Base-by-base conservation (phyloP, 2,888 invertebrate species). In the Sthenelais limicola region DNA sequence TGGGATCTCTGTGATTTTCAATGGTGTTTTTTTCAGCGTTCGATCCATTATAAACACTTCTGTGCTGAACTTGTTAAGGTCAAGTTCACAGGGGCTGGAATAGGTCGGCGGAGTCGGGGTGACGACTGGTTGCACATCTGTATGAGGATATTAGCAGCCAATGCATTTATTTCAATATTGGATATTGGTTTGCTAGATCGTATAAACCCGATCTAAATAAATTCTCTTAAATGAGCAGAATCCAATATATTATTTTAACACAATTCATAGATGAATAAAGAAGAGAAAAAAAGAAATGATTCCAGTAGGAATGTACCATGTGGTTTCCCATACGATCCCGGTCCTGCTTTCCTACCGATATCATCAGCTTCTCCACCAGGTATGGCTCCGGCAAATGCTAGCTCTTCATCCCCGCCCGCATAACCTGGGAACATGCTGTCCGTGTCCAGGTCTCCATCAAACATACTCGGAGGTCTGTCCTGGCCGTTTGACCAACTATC, bases 21-120 rank as follows among this genome's bases (percentile, higher is more conserved):
- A 47, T 0, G 82, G 83, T 0, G 74, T 33, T 30, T 71, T 70
- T 77, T 81, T 73, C 0, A 76, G 76, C 4, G 82, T 81, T 43
- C 82, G 73, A 72, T 84, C 84, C 62, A 84, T 58, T 21, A 82
- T 78, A 71, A 84, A 82, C 43, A 81, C 66, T 68, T 83, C 83
- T 0, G 82, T 54, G 38, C 67, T 67, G 48, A 48, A 70, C 30
- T 30, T n/a, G n/a, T 24, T 21, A 32, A 62, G 35, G 24, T 24
- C 24, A 12, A 15, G n/a, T 18, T 35, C 62, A 18, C 62, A 62
- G 26, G 38, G 24, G 15, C 38, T 62, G 5, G 43, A 35, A 24
- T 62, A 62, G n/a, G 67, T 47, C 4, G 48, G 21, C 12, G 67
- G 30, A 28, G 67, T 21, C 48, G 32, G 67, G n/a, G 56, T 18